Base-by-base conservation (phyloP, 2,113 vertebrate genomes). In the Spea bombifrons region DNA sequence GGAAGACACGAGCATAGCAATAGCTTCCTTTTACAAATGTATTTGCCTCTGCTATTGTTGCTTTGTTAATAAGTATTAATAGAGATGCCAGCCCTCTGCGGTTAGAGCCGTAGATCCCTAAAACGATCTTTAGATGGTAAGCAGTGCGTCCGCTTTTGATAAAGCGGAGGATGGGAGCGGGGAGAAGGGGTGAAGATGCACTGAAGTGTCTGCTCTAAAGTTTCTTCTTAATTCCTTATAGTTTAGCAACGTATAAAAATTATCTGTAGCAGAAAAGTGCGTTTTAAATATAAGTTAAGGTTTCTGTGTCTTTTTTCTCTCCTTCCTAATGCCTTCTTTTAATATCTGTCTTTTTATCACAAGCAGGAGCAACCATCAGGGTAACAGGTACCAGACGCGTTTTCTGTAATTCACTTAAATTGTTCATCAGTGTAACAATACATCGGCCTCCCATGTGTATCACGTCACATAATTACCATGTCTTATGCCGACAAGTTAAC, bases 341-440 rank as follows among this genome's bases (percentile, higher is more conserved):
- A 90, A 92, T 92, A 82, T 95, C 92, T 96, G 87, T 96, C 91
- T 93, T 90, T 90, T 88, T 90, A 86, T 92, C 92, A 91, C 92
- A 96, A 98, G 96, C 97, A 93, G 96, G 97, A 98, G 95, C 96
- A 97, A 92, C 91, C 97, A 4, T 97, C 96, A 96, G 97, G 96
- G 94, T 97, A 93, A 98, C 93, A 99, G 97, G 97, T 99, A 99
- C 90, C 89, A 93, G 88, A 92, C 82, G 88, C 65, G 66, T 88
- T 88, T 67, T 87, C 86, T 86, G 87, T 93, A 90, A 89, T 90
- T 82, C 88, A 88, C 91, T 89, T 84, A 84, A 76, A 81, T 84
- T 84, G 67, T 88, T 85, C 71, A 79, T 71, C 80, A 87, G 85
- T 85, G 86, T 59, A 81, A 83, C 84, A 81, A 83, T 88, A 90